A percentile compares a stretch with the other conserved stretches of the same genome.
phyloP scores from a whole-genome alignment of 2,113 vertebrate species.

The Thomomys bottae region DNA sequence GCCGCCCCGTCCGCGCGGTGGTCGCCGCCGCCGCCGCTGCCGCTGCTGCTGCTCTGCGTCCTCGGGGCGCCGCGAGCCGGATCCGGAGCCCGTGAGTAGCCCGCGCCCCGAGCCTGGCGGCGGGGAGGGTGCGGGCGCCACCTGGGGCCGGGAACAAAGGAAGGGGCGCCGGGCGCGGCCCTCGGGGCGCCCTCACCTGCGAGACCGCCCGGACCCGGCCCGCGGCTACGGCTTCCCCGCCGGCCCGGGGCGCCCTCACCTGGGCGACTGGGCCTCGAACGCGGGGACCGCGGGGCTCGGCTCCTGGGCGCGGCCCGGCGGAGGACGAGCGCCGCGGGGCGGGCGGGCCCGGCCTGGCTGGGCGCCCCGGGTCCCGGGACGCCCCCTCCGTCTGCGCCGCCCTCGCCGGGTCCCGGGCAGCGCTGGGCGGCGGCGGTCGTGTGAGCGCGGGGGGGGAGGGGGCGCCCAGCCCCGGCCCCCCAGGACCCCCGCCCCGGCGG shows the following conservation, averaged over 20 bases:
- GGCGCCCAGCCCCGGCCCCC: neutral
- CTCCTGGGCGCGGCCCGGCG: slow-evolving; percentile 25
- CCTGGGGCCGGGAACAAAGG: slow-evolving; percentile 74
- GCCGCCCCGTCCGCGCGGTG: slow-evolving; percentile 71
- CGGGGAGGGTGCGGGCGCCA: slow-evolving; percentile 61
- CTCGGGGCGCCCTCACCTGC: slow-evolving; percentile 59
- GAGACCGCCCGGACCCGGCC: neutral
- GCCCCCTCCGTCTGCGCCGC: slow-evolving; percentile 45
- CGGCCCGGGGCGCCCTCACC: neutral
- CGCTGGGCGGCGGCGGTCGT: no score
- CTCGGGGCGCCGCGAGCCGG: slow-evolving; percentile 74
- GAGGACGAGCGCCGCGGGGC: slow-evolving; percentile 68
- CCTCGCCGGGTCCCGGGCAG: slow-evolving; percentile 31
- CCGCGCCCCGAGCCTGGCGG: slow-evolving; percentile 31
- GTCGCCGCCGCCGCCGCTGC: slow-evolving; percentile 72
- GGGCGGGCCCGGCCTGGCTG: slow-evolving; percentile 41
- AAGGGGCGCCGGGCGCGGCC: slow-evolving; percentile 64
- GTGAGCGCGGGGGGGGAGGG: neutral
- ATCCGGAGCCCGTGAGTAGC: slow-evolving; percentile 81
- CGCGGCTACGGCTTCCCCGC: neutral
- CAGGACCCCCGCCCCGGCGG: neutral
- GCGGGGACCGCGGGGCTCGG: neutral
- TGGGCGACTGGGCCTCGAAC: no score
- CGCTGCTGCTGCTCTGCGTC: slow-evolving; percentile 71
- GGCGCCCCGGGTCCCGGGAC: no score